Evolutionary conservation across 2,888 invertebrate genomes (phyloP).

Genomic region (Galeopsomyia nigrocyanea): DNA sequence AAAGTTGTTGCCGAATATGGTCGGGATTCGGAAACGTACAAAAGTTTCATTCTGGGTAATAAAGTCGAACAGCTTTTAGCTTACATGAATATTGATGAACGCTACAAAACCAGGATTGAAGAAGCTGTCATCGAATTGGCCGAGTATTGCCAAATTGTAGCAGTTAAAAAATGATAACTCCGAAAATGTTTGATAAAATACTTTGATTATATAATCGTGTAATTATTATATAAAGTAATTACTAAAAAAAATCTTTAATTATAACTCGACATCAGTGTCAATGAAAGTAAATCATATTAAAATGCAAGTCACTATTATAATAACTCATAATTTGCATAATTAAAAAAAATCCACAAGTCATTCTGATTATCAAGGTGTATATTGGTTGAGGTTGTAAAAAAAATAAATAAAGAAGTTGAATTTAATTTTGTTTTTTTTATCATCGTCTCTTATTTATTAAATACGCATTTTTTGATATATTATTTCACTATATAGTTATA

Average conservation of each 20-base stretch:
- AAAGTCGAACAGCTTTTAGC: conserved; percentile 51
- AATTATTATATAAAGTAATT: too few relatives aligned
- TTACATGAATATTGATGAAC: conserved; percentile 53
- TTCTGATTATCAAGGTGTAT: too few relatives aligned
- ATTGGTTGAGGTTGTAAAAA: neutral
- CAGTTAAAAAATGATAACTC: too few relatives aligned
- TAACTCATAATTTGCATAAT: too few relatives aligned
- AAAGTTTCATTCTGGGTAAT: conserved; percentile 49
- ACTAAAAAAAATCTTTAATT: too few relatives aligned
- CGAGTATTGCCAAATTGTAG: too few relatives aligned
- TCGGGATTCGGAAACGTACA: conserved; percentile 50
- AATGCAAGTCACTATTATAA: too few relatives aligned
- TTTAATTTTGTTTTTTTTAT: conserved; percentile 31
- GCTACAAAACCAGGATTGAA: conserved; percentile 53
- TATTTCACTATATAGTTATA: conserved; percentile 60
- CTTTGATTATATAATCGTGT: too few relatives aligned
- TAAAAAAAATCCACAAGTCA: too few relatives aligned
- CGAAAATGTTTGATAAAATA: too few relatives aligned
- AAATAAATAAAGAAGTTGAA: conserved; percentile 1
- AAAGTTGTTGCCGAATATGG: conserved; percentile 47
- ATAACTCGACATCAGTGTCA: too few relatives aligned
- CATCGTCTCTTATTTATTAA: conserved; percentile 60
- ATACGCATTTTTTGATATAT: conserved; percentile 63
- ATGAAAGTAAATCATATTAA: too few relatives aligned
- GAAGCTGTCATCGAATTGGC: conserved; percentile 51